A percentile compares a stretch with the other conserved stretches of the same genome.
These are phyloP conservation scores for Platichthys flesus DNA, from an alignment of 2,113 vertebrate genomes.

Conservation along the genomic window DNA sequence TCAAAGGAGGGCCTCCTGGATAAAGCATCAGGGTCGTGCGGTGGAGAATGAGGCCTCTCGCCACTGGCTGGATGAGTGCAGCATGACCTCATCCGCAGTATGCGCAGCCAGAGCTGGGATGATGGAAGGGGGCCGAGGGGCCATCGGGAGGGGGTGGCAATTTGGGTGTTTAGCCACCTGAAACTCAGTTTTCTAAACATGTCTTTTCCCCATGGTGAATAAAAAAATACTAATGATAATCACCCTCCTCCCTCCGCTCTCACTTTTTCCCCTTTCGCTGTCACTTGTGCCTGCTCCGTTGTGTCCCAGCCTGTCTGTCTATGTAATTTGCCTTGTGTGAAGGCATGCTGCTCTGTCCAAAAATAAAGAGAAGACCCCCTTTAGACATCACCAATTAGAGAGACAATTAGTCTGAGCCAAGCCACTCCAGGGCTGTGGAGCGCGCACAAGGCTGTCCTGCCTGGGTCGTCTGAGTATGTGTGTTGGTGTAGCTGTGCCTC, in stretches of 20 bases:
- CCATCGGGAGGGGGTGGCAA: constrained; percentile 57
- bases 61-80: constrained; percentile 80
- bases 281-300: constrained; percentile 56
- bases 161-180: constrained; percentile 78
- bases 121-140: constrained; percentile 56
- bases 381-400: constrained; percentile 97
- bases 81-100: constrained; percentile 83
- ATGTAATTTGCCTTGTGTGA: constrained; percentile 86
- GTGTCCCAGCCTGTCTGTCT: constrained; percentile 77
- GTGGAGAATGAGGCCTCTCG: constrained; percentile 75
- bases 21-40: constrained; percentile 68
- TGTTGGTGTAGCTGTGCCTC: constrained; percentile 37
- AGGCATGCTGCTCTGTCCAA: constrained; percentile 86
- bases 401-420: constrained; percentile 94
- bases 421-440: constrained; percentile 85
- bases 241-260: constrained; percentile 41
- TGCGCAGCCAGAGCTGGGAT: constrained; percentile 77
- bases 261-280: constrained; percentile 56
- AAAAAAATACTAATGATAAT: constrained; percentile 74
- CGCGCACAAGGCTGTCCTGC: constrained; percentile 82
- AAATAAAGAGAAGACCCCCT: constrained; percentile 87
- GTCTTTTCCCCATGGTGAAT: constrained; percentile 63
- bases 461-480: constrained; percentile 72
- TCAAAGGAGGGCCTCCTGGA: constrained; percentile 80
- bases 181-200: constrained; percentile 74